Conservation (phyloP, 1,140 invertebrate species). For the Drosophila ficusphila region DNA sequence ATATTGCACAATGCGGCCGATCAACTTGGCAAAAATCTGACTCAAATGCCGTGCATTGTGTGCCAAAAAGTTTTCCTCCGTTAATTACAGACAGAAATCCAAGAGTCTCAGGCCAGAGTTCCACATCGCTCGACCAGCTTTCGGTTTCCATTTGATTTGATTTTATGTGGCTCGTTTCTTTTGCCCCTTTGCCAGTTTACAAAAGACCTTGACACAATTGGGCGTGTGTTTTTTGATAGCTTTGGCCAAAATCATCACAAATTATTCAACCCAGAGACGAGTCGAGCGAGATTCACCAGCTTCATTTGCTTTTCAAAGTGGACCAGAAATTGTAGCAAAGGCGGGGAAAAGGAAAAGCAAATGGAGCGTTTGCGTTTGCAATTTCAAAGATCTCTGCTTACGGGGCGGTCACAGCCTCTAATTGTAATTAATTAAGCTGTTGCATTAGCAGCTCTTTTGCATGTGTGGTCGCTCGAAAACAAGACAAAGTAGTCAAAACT, state of each 20-base stretch:
- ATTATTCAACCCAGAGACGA: conserved; percentile 33
- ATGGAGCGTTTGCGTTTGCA: conserved; percentile 47
- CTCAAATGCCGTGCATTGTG: conserved; percentile 71
- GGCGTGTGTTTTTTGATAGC: conserved; percentile 30
- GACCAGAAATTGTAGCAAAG: conserved; percentile 38
- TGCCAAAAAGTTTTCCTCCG: conserved; percentile 66
- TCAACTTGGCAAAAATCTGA: conserved; percentile 60
- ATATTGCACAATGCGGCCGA: conserved; percentile 66
- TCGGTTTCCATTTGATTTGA: conserved; percentile 49
- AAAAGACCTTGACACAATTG: conserved; percentile 80
- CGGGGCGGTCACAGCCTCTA: conserved; percentile 28
- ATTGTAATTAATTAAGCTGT: conserved; percentile 63
- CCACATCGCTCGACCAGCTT: conserved; percentile 55
- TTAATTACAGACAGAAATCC: conserved; percentile 50
- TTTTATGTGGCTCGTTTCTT: conserved; percentile 43
- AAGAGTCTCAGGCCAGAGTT: conserved; percentile 24
- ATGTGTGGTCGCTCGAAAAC: conserved; percentile 24
- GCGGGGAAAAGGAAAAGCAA: conserved; percentile 36
- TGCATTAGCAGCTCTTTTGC: conserved; percentile 50
- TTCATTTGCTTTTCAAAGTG: conserved; percentile 45
- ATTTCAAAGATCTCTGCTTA: conserved; percentile 42
- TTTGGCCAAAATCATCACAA: conserved; percentile 52
- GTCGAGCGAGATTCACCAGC: conserved; percentile 18
- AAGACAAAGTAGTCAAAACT: not conserved
- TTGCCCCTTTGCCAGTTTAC: conserved; percentile 73